Evolutionary conservation across 2,888 invertebrate genomes (phyloP).

Genomic region (Nineta flava): DNA sequence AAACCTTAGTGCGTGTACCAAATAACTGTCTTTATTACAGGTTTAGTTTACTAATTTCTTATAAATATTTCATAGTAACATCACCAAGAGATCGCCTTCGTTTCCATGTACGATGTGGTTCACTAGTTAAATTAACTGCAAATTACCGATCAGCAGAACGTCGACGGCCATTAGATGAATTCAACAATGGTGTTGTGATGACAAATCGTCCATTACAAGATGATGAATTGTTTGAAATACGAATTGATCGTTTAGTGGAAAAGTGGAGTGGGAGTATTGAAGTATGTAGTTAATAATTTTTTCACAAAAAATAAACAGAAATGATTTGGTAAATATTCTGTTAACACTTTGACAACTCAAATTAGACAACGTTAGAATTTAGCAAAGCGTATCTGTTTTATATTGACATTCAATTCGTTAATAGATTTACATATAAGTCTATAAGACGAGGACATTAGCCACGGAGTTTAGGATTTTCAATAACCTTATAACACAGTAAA

Average conservation of each 20-base stretch:
- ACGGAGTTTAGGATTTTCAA: too few relatives aligned
- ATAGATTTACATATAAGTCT: too few relatives aligned
- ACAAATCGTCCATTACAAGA: constrained; percentile 75
- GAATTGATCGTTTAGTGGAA: constrained; percentile 82
- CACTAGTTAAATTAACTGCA: constrained; percentile 69
- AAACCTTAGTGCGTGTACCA: too few relatives aligned
- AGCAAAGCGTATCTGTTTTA: too few relatives aligned
- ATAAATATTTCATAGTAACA: not conserved
- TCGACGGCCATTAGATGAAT: constrained; percentile 77
- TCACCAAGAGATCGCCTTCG: constrained; percentile 42
- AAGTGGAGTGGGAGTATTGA: constrained; percentile 93
- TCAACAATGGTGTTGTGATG: constrained; percentile 93
- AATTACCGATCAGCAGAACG: constrained; percentile 76
- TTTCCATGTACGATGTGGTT: constrained; percentile 81
- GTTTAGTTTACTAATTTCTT: not conserved
- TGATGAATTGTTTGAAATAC: constrained; percentile 86
- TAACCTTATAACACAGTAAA: too few relatives aligned
- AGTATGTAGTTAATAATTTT: constrained; percentile 23
- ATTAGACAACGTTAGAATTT: too few relatives aligned
- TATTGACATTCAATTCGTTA: too few relatives aligned
- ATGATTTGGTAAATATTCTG: too few relatives aligned
- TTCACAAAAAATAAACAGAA: too few relatives aligned
- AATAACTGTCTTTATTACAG: too few relatives aligned
- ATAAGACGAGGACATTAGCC: too few relatives aligned
- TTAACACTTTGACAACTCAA: too few relatives aligned